Evolutionary conservation across 2,113 vertebrate species (phyloP).

Genomic region (Prietella phreatophila): DNA sequence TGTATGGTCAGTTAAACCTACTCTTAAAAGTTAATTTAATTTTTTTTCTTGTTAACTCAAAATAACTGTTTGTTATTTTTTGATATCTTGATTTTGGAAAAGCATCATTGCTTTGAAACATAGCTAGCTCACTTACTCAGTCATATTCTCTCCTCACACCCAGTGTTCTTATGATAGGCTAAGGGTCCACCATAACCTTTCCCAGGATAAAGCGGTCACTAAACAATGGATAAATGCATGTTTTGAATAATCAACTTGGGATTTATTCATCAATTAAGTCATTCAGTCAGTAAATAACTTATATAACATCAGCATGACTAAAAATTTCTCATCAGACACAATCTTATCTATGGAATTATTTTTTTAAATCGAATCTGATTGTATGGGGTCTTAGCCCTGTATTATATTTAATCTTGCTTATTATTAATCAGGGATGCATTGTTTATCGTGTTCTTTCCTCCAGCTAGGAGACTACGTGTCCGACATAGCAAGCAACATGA

Average conservation of each 20-base stretch:
- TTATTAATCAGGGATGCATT: background rate
- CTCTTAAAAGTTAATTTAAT: too few relatives aligned
- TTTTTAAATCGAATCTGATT: background rate
- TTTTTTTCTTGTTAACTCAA: background rate
- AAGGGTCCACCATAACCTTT: too few relatives aligned
- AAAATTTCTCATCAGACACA: background rate
- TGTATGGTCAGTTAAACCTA: too few relatives aligned
- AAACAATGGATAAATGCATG: background rate
- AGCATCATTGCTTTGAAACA: background rate
- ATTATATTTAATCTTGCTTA: background rate
- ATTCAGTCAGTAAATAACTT: background rate
- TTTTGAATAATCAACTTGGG: background rate
- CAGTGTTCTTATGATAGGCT: background rate
- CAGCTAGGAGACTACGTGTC: constrained; percentile 81
- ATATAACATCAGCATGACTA: background rate
- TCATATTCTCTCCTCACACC: background rate
- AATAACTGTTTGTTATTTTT: background rate
- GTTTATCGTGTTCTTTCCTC: constrained; percentile 2
- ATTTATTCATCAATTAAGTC: background rate
- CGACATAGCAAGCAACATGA: constrained; percentile 87
- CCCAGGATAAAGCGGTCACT: background rate
- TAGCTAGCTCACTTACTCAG: background rate
- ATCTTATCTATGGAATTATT: background rate
- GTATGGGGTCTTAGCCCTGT: background rate
- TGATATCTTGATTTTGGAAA: background rate